Evolutionary conservation across 1,140 invertebrate genomes (phyloP).

Genomic region (Sitobion miscanthi): DNA sequence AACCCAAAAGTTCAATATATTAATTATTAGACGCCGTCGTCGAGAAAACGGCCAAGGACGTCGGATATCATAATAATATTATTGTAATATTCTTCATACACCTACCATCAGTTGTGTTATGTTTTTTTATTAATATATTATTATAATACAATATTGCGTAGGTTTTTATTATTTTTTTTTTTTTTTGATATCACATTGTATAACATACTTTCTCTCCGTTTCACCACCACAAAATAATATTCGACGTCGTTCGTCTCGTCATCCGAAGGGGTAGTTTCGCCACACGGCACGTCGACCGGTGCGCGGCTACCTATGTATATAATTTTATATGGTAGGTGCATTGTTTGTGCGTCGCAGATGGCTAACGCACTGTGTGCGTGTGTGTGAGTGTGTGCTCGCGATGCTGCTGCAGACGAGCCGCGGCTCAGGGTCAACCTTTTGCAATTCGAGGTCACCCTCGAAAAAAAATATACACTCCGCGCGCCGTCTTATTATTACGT

Average conservation of each 20-base stretch:
- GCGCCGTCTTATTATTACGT: conserved; percentile 26
- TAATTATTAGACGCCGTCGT: not conserved
- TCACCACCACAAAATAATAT: not conserved
- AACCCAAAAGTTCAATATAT: not conserved
- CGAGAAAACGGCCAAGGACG: conserved; percentile 28
- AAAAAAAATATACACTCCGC: conserved; percentile 30
- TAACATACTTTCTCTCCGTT: not conserved
- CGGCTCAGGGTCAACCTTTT: conserved; percentile 55
- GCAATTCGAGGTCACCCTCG: conserved; percentile 54
- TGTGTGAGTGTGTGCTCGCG: not conserved
- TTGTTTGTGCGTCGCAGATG: conserved; percentile 47
- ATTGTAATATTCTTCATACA: not conserved
- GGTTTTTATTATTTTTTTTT: not conserved
- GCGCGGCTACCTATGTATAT: not conserved
- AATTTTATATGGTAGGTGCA: not conserved
- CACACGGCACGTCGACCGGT: not conserved
- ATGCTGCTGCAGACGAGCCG: not conserved
- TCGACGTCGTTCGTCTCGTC: not conserved
- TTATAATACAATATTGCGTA: not conserved
- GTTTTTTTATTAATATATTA: not conserved
- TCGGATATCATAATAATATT: not conserved
- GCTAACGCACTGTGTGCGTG: conserved; percentile 24
- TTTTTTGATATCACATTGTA: not conserved
- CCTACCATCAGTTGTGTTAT: not conserved
- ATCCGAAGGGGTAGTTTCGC: conserved; percentile 51